These are phyloP conservation scores for Grallaria varia DNA, from an alignment of 2,113 vertebrate genomes.

Conservation along the genomic window DNA sequence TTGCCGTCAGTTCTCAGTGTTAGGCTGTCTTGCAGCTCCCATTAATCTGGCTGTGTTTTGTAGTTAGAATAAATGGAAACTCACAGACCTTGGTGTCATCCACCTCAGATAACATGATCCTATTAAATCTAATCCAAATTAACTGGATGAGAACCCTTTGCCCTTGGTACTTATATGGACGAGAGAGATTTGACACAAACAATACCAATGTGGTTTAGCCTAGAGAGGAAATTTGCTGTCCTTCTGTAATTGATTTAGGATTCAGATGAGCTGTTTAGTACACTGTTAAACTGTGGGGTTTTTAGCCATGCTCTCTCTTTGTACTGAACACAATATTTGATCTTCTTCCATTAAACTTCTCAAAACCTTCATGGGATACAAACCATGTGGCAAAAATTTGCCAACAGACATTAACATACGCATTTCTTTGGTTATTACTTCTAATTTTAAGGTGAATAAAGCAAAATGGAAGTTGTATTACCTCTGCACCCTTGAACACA, in stretches of 20 bases:
- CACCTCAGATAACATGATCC: not conserved
- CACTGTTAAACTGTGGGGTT: fast-evolving
- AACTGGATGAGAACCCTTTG: not conserved
- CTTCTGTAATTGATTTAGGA: not conserved
- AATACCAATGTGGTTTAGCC: not conserved
- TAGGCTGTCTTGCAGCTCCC: not conserved
- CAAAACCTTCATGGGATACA: not conserved
- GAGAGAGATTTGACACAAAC: not conserved
- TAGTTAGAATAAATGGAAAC: not conserved
- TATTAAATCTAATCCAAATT: constrained; percentile 15
- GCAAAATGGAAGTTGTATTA: not conserved
- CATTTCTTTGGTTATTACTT: not conserved
- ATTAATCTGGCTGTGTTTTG: not conserved
- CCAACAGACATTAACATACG: not conserved
- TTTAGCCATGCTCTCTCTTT: not conserved
- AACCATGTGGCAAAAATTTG: not conserved
- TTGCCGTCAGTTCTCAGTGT: not conserved
- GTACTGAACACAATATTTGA: not conserved
- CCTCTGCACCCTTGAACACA: not conserved
- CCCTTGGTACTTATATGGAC: not conserved
- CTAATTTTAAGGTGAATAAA: not conserved
- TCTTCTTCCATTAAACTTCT: not conserved
- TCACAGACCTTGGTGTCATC: not conserved
- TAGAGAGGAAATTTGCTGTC: not conserved
- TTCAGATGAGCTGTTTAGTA: not conserved